These are phyloP conservation scores for Gallinago nigripennis DNA, from an alignment of 2,797 vertebrate genomes.

Conservation along the genomic window DNA sequence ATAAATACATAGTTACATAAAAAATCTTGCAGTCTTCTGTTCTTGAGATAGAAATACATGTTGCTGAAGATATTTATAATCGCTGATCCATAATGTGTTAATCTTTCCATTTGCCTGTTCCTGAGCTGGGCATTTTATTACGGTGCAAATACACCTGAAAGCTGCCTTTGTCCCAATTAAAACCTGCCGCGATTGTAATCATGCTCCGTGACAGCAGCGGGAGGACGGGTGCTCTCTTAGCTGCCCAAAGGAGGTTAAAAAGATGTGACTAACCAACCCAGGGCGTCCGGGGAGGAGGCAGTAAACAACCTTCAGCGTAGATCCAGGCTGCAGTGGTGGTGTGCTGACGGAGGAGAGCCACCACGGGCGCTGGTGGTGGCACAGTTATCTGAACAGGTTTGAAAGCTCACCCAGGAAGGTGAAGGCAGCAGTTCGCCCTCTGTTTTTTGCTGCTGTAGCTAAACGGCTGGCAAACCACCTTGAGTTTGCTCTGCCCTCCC, in stretches of 20 bases:
- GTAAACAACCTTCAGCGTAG: not conserved
- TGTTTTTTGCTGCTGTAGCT: not conserved
- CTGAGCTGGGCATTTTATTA: not conserved
- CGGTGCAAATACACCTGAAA: not conserved
- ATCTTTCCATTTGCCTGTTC: not conserved
- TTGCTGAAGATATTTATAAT: not conserved
- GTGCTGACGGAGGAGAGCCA: not conserved
- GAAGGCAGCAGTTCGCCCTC: not conserved
- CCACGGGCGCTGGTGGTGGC: rapidly evolving
- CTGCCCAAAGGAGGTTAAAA: not conserved
- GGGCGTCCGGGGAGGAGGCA: not conserved
- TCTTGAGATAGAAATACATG: not conserved
- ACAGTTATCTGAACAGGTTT: not conserved
- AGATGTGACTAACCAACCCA: not conserved
- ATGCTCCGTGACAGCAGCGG: not conserved
- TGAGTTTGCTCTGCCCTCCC: not conserved
- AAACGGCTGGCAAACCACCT: not conserved
- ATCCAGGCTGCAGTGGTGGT: not conserved
- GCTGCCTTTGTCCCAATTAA: not conserved
- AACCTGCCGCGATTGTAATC: not conserved
- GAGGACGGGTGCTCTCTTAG: not conserved
- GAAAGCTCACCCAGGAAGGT: not conserved
- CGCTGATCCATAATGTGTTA: not conserved
- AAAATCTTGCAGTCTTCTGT: not conserved
- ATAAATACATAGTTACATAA: not conserved